A percentile compares a stretch with the other conserved stretches of the same genome.
These are phyloP conservation scores for Shargacucullia verbasci DNA, from an alignment of 2,888 invertebrate species.

Conservation along the genomic window DNA sequence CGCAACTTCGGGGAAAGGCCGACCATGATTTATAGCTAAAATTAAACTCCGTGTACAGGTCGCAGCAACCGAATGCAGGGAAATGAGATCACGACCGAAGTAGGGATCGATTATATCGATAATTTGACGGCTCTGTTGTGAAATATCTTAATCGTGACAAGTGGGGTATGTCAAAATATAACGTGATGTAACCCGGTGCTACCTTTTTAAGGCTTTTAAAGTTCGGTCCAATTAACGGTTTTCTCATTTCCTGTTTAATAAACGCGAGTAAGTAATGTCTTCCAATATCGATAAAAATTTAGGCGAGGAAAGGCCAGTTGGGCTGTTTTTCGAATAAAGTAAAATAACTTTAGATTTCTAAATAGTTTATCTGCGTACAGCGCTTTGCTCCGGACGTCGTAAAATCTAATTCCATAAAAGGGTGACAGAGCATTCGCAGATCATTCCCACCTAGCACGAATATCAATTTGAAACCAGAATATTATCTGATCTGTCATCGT, in stretches of 20 bases:
- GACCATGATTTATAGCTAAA: conserved; percentile 85
- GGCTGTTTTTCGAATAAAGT: conserved; percentile 23
- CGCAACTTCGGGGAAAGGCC: conserved; percentile 86
- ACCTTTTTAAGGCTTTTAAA: conserved; percentile 45
- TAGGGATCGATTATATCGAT: conserved; percentile 61
- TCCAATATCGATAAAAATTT: conserved; percentile 38
- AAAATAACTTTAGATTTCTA: conserved; percentile 25
- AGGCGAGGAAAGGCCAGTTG: conserved; percentile 15
- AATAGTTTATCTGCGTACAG: conserved; percentile 32
- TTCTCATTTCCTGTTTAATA: conserved; percentile 43
- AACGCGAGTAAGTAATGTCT: conserved; percentile 27
- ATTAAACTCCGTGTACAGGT: conserved; percentile 75
- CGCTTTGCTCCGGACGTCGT: conserved; percentile 37
- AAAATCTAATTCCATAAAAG: conserved; percentile 41
- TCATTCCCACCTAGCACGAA: conserved; percentile 53
- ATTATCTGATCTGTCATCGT: conserved; percentile 54
- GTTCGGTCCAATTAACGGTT: conserved; percentile 50
- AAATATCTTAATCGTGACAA: conserved; percentile 64
- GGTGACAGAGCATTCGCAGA: conserved; percentile 44
- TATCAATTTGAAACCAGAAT: conserved; percentile 51
- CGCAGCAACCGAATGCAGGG: conserved; percentile 57
- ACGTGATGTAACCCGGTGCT: conserved; percentile 44
- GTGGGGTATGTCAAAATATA: conserved; percentile 53
- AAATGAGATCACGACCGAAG: conserved; percentile 64
- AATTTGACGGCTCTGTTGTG: conserved; percentile 60